Evolutionary conservation across 2,113 vertebrate genomes (phyloP).

Genomic region (Pelobates fuscus): DNA sequence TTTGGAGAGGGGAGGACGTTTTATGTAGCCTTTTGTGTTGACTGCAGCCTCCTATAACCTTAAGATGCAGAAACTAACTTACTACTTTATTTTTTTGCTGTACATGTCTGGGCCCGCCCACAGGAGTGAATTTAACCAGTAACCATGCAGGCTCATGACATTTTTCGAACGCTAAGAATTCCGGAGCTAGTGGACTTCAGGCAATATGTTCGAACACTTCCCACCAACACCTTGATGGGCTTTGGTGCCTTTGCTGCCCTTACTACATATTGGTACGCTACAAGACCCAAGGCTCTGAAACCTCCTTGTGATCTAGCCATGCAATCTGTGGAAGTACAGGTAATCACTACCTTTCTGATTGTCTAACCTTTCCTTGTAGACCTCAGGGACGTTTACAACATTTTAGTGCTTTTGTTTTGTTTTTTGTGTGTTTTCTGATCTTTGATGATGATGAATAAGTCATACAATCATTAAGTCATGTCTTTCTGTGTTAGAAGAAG

Average conservation of each 20-base stretch:
- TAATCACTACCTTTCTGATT: conserved; percentile 53
- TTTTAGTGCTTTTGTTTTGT: too few relatives aligned
- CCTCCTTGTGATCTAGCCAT: conserved; percentile 85
- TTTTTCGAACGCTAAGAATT: conserved; percentile 85
- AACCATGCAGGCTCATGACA: conserved; percentile 82
- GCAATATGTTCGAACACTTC: conserved; percentile 84
- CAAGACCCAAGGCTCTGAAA: conserved; percentile 84
- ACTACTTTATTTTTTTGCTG: too few relatives aligned
- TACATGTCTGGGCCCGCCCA: background rate
- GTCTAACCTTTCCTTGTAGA: too few relatives aligned
- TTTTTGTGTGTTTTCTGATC: too few relatives aligned
- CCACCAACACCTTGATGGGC: conserved; percentile 89
- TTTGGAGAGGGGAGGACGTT: too few relatives aligned
- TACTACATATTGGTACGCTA: conserved; percentile 93
- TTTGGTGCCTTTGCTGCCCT: conserved; percentile 90
- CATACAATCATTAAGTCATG: too few relatives aligned
- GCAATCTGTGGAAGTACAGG: conserved; percentile 88
- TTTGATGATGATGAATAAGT: too few relatives aligned
- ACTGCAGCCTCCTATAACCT: too few relatives aligned
- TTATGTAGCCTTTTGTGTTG: too few relatives aligned
- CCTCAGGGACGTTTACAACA: too few relatives aligned
- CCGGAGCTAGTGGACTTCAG: conserved; percentile 89
- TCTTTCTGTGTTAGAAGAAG: too few relatives aligned
- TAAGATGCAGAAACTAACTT: too few relatives aligned
- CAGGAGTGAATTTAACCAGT: conserved; percentile 14